Base-by-base conservation (phyloP, 2,797 vertebrate species). In the Oryzias dopingdopingensis region DNA sequence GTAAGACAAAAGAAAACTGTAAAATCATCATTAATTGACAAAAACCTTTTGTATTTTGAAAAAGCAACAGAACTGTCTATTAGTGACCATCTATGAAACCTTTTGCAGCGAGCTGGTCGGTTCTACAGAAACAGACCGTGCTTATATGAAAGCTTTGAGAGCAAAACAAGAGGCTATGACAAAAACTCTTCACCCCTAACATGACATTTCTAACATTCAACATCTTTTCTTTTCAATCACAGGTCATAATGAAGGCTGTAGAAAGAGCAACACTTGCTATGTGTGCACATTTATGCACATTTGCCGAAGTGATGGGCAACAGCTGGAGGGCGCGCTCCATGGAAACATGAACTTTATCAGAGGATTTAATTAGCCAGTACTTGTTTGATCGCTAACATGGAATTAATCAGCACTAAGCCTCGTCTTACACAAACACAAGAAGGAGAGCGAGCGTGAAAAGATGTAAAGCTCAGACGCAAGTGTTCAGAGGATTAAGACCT, bases 351-450 rank as follows among this genome's bases (percentile, higher is more conserved):
- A 84, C 73, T 76, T 67, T 82, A 87, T 81, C 76, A 56, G 49
- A 78, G 49, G 59, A 74, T 86, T 86, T 83, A 79, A 88, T 89
- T 83, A 85, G 85, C 76, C 59, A 67, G 48, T 58, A 57, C 79
- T 80, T 86, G 84, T 86, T 82, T 70, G 49, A 72, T 79, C 50
- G 23, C 23, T 23, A 32, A 62, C 4, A 49, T 51, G 69, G 61
- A 76, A 90, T 90, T 80, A 85, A 89, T 88, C 83, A 86, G 63
- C 79, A 79, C 63, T 78, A 79, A 40, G 51, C 54, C 44, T 46
- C 24, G 53, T 49, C 46, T 18, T 26, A 26, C 16, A 48, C 24
- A 4, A 68, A 59, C 48, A 62, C 37, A 51, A 0, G 1, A 43
- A 54, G 45, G 24, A 53, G 49, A 32, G 48, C 5, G 29, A 42